These are phyloP conservation scores for Disparrhopalites patrizii DNA, from an alignment of 2,888 invertebrate genomes.

Conservation along the genomic window DNA sequence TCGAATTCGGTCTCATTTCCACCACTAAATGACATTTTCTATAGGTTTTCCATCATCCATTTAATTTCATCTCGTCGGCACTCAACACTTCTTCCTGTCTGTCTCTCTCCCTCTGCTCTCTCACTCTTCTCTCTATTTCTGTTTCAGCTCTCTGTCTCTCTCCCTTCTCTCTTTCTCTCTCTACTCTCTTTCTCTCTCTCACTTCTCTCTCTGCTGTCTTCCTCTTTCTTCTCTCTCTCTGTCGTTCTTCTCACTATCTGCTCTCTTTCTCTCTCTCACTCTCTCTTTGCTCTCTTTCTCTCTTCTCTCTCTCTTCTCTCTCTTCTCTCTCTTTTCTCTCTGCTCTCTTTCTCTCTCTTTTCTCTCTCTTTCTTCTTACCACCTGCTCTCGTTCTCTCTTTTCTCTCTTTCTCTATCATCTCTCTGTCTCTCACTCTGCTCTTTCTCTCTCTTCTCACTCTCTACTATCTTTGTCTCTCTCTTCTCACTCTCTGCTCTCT, in stretches of 20 bases:
- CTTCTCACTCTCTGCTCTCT: not conserved
- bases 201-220: not conserved
- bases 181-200: no score
- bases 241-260: not conserved
- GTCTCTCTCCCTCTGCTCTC: no score
- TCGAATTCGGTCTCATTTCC: constrained; percentile 7
- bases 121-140: no score
- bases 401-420: no score
- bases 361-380: not conserved
- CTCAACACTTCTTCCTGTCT: no score
- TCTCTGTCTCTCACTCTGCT: no score
- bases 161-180: no score
- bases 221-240: not conserved
- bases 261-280: not conserved
- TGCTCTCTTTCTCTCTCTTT: not conserved
- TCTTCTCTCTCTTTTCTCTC: not conserved
- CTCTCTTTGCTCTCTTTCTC: not conserved
- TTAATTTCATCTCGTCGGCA: constrained; percentile 13
- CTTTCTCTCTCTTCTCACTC: no score
- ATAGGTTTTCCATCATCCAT: constrained; percentile 2
- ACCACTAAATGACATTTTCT: constrained; percentile 12
- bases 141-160: no score
- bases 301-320: not conserved
- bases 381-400: not conserved
- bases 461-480: no score